Base-by-base conservation (phyloP, 2,888 invertebrate genomes). In the Syrphus vitripennis region DNA sequence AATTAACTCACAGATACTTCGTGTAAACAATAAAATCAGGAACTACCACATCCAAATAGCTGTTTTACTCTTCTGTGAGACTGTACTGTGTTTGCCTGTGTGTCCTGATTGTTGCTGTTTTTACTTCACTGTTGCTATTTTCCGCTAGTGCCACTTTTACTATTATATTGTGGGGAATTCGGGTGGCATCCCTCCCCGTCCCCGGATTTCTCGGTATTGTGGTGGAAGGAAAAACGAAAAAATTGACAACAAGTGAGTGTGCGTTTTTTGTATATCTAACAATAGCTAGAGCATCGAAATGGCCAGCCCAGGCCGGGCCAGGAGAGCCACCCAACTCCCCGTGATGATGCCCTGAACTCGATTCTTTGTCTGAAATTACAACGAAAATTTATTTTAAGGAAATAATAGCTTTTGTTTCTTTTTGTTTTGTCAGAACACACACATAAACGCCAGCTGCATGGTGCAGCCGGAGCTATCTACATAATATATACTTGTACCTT, bases 331-430 rank as follows among this genome's bases (percentile, higher is more conserved):
- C 82, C 81, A 65, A 50, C 57, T 65, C 48, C 24, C 37, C 55
- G 42, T 61, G 67, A 67, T 61, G 72, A 61, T 61, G 59, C 59
- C 24, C 50, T 74, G 40, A 59, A 37, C 67, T 72, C 14, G 72
- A 77, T 69, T 81, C 81, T 81, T 86, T 86, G 81, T 86, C 69
- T 86, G 63, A 86, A 86, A 86, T 81, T 63, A 81, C 76, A 80
- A 65, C 70, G 50, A 61, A 76, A 72, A 74, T 86, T 26, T 76
- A 80, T 86, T 77, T 84, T 72, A 74, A 77, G 84, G 77, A 86
- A 86, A 86, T 74, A 80, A 72, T 77, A 77, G 81, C 48, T 70
- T 77, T 72, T 81, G 76, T 81, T 76, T 19, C 61, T 71, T 61
- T 79, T 71, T 34, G 14, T 45, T 45, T n/a, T 55, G n/a, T n/a